phyloP scores from a whole-genome alignment of 2,113 vertebrate species.

The Procavia capensis region DNA sequence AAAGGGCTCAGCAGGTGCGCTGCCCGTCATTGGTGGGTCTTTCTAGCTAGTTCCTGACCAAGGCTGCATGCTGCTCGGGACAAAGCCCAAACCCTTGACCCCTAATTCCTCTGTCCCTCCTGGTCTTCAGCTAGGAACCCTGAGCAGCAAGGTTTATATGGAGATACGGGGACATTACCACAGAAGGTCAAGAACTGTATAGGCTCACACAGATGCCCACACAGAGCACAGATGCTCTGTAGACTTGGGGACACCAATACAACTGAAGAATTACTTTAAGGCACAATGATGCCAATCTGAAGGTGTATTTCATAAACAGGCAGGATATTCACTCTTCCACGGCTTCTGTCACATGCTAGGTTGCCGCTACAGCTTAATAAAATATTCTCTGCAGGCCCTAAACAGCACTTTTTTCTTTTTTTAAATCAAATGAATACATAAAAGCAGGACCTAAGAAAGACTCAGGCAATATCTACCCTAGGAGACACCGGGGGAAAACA shows the following conservation, averaged over 20 bases:
- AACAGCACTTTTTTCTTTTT: no score
- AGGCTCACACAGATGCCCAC: slow-evolving; percentile 57
- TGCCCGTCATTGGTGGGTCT: slow-evolving; percentile 79
- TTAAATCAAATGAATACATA: slow-evolving; percentile 51
- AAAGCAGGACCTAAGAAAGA: slow-evolving; percentile 61
- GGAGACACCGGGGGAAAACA: slow-evolving; percentile 70
- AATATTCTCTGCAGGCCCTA: slow-evolving; percentile 50
- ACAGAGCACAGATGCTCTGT: slow-evolving; percentile 68
- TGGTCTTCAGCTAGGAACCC: slow-evolving; percentile 76
- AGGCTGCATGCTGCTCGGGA: slow-evolving; percentile 67
- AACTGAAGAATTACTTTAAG: slow-evolving; percentile 41
- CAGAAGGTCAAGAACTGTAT: slow-evolving; percentile 63
- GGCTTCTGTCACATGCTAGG: neutral
- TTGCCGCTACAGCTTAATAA: neutral
- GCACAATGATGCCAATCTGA: slow-evolving; percentile 25
- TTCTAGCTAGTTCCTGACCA: slow-evolving; percentile 82
- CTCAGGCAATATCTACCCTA: slow-evolving; percentile 40
- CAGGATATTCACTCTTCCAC: neutral
- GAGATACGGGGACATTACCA: slow-evolving; percentile 25
- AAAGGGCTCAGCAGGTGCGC: slow-evolving; percentile 60
- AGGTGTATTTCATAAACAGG: slow-evolving; percentile 52
- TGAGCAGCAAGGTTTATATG: slow-evolving; percentile 61
- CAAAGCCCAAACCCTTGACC: slow-evolving; percentile 82
- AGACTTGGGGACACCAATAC: slow-evolving; percentile 49
- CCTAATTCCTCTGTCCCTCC: slow-evolving; percentile 69